These are phyloP conservation scores for Perodicticus potto DNA, from an alignment of 2,797 vertebrate genomes.

Conservation along the genomic window DNA sequence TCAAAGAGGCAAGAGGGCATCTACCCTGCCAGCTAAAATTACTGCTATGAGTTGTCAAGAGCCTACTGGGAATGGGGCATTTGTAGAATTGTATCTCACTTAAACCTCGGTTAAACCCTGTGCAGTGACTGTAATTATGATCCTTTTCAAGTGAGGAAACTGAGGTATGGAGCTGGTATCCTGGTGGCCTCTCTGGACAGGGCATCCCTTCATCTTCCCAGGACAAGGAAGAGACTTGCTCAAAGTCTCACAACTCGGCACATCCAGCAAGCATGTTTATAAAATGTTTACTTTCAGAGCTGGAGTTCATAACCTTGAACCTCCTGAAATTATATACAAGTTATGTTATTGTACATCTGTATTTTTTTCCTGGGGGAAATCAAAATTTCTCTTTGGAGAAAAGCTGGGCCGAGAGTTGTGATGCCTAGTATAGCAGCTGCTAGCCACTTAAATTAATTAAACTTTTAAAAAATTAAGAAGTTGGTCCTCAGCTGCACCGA, in stretches of 20 bases:
- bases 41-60: not conserved
- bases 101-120: not conserved
- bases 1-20: not conserved
- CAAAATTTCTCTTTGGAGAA: conserved; percentile 3
- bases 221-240: not conserved
- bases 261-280: not conserved
- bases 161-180: not conserved
- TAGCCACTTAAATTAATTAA: not conserved
- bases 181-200: not conserved
- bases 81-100: not conserved
- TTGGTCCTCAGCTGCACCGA: not conserved
- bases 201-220: not conserved
- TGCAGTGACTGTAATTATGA: not conserved
- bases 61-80: not conserved
- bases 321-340: not conserved
- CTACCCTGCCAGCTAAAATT: not conserved
- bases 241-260: not conserved
- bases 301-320: conserved; percentile 8
- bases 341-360: not conserved
- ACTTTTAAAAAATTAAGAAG: not conserved
- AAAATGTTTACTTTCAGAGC: conserved; percentile 7
- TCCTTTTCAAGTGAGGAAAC: not conserved
- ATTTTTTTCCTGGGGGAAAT: not conserved
- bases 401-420: not conserved
- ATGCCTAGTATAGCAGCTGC: not conserved